phyloP scores from a whole-genome alignment of 2,888 invertebrate genomes.

The Drosophila neonasuta region DNA sequence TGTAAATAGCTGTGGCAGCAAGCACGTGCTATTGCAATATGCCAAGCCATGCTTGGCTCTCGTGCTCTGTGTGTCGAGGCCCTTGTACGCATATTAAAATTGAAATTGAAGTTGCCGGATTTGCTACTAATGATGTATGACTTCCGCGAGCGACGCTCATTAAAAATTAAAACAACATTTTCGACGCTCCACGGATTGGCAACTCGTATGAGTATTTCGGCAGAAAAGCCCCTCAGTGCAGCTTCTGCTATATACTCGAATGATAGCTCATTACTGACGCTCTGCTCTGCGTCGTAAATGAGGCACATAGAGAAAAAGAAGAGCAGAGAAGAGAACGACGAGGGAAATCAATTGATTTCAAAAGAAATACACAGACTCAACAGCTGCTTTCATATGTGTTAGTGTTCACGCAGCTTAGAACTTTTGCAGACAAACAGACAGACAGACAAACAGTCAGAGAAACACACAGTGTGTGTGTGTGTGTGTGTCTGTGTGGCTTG shows the following conservation, averaged over 20 bases:
- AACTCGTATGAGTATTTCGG: constrained; percentile 20
- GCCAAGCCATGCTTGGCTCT: constrained; percentile 3
- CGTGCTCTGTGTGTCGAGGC: neutral
- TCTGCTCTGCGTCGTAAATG: constrained; percentile 26
- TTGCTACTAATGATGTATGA: constrained; percentile 75
- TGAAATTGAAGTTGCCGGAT: constrained; percentile 65
- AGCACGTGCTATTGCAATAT: constrained; percentile 50
- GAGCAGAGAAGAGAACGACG: neutral
- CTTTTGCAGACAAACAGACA: neutral
- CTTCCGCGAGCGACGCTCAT: constrained; percentile 70
- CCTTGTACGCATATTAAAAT: constrained; percentile 42
- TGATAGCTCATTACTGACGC: constrained; percentile 38
- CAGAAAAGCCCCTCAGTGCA: neutral
- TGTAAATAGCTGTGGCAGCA: constrained; percentile 42
- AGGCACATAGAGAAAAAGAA: constrained; percentile 7
- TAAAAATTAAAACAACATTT: constrained; percentile 72
- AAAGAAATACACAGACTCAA: constrained; percentile 17
- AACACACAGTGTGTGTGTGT: constrained; percentile 13
- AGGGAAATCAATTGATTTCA: constrained; percentile 48
- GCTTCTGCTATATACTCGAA: constrained; percentile 7
- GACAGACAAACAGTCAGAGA: constrained; percentile 3
- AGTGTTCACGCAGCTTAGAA: constrained; percentile 28
- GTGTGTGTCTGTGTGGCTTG: constrained; percentile 39
- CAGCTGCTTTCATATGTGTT: constrained; percentile 5
- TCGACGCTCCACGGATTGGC: constrained; percentile 20